Evolutionary conservation across 2,888 invertebrate species (phyloP).

Genomic region (Conchocele bisecta): DNA sequence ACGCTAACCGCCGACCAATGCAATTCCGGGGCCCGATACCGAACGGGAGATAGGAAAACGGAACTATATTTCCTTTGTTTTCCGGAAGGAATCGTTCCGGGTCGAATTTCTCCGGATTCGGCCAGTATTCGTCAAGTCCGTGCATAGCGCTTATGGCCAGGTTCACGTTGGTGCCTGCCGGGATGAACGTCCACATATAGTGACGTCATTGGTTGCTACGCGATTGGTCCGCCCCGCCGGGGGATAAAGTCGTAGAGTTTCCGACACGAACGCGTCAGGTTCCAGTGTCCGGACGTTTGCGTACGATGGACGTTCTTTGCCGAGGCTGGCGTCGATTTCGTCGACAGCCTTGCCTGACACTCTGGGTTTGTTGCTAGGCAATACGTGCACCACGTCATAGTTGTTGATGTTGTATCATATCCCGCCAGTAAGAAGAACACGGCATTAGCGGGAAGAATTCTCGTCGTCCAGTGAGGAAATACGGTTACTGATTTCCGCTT

Average conservation of each 20-base stretch:
- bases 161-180: constrained; percentile 33
- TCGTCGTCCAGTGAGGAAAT: no score
- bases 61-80: constrained; percentile 42
- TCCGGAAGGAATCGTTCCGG: constrained; percentile 43
- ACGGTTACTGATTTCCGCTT: no score
- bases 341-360: constrained; percentile 33
- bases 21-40: constrained; percentile 50
- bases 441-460: constrained; percentile 46
- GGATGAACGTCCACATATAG: constrained; percentile 25
- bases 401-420: constrained; percentile 50
- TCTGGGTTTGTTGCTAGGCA: constrained; percentile 47
- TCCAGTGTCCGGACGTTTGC: constrained; percentile 55
- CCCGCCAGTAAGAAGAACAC: constrained; percentile 49
- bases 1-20: constrained; percentile 43
- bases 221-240: constrained; percentile 51
- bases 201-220: constrained; percentile 9
- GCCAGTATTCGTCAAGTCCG: constrained; percentile 49
- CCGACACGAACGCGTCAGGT: constrained; percentile 60
- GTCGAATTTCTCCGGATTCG: constrained; percentile 51
- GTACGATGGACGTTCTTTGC: constrained; percentile 44
- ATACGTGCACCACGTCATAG: constrained; percentile 36
- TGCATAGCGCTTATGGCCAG: constrained; percentile 46
- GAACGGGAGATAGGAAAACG: constrained; percentile 49
- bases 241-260: constrained; percentile 61
- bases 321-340: constrained; percentile 46